Evolutionary conservation across 2,113 vertebrate genomes (phyloP), one percentile per base, ranked within the genome.

Genomic region (Lophius piscatorius): DNA sequence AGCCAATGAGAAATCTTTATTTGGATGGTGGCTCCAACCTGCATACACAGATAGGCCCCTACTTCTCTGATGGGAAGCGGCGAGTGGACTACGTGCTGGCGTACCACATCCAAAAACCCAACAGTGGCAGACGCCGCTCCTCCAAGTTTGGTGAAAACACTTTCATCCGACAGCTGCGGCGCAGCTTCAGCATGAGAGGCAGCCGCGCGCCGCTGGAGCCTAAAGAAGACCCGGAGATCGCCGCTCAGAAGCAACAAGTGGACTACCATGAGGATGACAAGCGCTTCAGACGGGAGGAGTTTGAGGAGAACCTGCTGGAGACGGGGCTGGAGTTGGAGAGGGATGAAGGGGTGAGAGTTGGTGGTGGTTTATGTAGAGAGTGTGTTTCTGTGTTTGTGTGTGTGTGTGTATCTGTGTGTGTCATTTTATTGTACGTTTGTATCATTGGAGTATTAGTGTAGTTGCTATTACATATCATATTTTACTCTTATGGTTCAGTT

Each of bases 71-170:
- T 1, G 96, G 96, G 35, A 79, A 71, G 45, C 91, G 94, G 13
- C 93, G 93, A 58, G 94, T 97, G 59, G 97, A 99, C 78, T 98
- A 96, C 21, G 93, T 98, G 45, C 83, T 99, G 34, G 93, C 95
- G 0, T 98, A 98, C 86, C 91, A 93, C 1, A 91, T 95, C 78
- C 93, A 95, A 82, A 93, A 94, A 71, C 84, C 92, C 8, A 76
- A 73, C 0, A 56, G 83, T 0, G 69, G 82, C 23, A 85, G 54
- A 13, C 85, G 80, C 0, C 85, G 74, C 4, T 46, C 89, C 23
- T 83, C 90, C 42, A 88, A 79, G 21, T 87, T 85, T 3, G 58
- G 63, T 0, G 90, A 93, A 0, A 46, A 23, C 5, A 35, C 47
- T 47, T 80, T 83, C 4, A 64, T 89, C 0, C 9, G 64, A 6